phyloP scores from a whole-genome alignment of 2,113 vertebrate species.

The Paramormyrops kingsleyae region DNA sequence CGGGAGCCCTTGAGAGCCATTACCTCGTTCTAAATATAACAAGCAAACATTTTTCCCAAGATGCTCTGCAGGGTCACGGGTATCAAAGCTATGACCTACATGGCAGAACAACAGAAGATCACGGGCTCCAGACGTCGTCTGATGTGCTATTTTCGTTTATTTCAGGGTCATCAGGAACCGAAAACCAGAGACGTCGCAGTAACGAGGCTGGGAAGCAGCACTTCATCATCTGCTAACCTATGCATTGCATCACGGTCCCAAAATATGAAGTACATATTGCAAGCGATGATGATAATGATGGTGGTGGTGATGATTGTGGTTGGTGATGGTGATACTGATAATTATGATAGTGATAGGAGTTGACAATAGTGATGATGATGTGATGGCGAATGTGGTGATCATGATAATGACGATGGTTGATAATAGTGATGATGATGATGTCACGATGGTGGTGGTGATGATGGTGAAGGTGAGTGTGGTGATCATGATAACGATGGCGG shows the following conservation, averaged over 20 bases:
- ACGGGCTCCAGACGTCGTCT: not conserved
- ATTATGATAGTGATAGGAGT: not conserved
- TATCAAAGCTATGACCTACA: not conserved
- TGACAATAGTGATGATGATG: not conserved
- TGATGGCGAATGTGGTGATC: not conserved
- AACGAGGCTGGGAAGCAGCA: not conserved
- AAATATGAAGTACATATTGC: not conserved
- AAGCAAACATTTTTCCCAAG: slow-evolving; percentile 2
- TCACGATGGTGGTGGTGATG: not conserved
- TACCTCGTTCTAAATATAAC: not conserved
- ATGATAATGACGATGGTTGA: not conserved
- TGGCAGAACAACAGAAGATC: not conserved
- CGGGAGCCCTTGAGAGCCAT: not conserved
- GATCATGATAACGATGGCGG: not conserved
- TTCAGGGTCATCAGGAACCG: not conserved
- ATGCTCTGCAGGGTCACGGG: not conserved
- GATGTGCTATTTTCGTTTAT: not conserved
- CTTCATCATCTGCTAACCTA: not conserved
- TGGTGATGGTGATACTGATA: not conserved
- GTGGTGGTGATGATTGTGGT: not conserved
- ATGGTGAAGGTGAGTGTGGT: not conserved
- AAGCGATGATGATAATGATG: not conserved
- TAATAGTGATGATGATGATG: not conserved
- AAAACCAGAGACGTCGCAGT: not conserved
- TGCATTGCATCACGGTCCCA: not conserved